A percentile compares a stretch with the other conserved stretches of the same genome.
Conservation (phyloP, 2,797 vertebrate species). For the Sandelia bainsii region DNA sequence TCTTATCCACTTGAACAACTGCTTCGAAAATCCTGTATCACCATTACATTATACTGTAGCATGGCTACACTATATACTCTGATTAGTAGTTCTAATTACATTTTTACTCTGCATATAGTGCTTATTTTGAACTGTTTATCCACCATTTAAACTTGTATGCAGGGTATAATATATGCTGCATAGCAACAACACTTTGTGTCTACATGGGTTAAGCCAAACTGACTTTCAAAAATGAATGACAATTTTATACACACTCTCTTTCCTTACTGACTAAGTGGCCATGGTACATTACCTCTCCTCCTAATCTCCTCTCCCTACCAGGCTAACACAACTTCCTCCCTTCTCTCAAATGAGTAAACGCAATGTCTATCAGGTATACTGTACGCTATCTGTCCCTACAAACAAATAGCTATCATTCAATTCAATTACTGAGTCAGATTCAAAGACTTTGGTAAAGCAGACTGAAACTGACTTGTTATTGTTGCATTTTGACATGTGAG, state of each 20-base stretch:
- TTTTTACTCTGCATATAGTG: not conserved
- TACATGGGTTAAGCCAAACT: not conserved
- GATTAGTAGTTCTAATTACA: not conserved
- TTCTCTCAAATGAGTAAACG: not conserved
- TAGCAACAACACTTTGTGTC: not conserved
- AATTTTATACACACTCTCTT: not conserved
- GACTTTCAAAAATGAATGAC: not conserved
- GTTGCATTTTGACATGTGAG: slow-evolving; percentile 24
- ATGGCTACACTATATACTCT: not conserved
- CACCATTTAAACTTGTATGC: not conserved
- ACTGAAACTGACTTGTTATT: not conserved
- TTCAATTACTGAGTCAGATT: slow-evolving; percentile 23
- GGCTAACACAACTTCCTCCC: slow-evolving; percentile 15
- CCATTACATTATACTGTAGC: not conserved
- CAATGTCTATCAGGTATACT: slow-evolving; percentile 2
- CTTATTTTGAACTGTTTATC: not conserved
- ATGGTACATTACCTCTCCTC: not conserved
- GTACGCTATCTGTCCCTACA: not conserved
- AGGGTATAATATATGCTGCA: not conserved
- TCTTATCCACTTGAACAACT: not conserved
- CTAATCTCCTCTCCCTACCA: slow-evolving; percentile 22
- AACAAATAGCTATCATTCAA: not conserved
- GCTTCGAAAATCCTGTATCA: not conserved
- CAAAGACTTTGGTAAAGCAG: not conserved
- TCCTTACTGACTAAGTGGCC: not conserved